Evolutionary conservation across 2,113 vertebrate species (phyloP).

Genomic region (Diphyllodes magnificus): DNA sequence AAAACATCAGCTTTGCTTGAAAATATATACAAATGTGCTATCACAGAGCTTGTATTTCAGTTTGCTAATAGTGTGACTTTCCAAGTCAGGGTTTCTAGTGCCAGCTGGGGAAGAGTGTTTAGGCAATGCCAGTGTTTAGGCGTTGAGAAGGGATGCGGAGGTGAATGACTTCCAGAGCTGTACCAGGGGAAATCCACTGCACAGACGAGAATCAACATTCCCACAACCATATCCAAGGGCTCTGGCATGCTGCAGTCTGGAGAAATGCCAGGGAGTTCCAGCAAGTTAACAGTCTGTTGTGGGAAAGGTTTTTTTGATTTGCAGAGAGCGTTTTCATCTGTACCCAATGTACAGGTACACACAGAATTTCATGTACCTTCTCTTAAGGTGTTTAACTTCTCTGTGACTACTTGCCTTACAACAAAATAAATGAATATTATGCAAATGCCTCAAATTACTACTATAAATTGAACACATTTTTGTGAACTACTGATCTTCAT

Average conservation of each 20-base stretch:
- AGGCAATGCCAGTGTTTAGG: background rate
- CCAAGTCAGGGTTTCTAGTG: background rate
- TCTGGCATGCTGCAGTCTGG: background rate
- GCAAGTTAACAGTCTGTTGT: background rate
- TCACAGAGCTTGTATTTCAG: background rate
- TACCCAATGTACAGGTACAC: background rate
- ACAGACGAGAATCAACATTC: background rate
- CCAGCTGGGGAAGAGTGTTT: background rate
- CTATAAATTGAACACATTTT: background rate
- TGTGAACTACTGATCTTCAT: background rate
- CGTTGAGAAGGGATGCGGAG: background rate
- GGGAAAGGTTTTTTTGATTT: background rate
- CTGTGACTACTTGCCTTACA: background rate
- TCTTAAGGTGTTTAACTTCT: background rate
- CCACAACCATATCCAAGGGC: background rate
- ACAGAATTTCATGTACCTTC: background rate
- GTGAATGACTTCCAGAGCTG: background rate
- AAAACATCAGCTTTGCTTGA: background rate
- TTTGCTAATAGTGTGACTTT: background rate
- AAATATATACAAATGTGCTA: background rate
- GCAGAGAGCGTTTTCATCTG: background rate
- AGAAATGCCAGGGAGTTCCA: background rate
- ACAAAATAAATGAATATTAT: background rate
- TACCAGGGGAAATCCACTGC: background rate
- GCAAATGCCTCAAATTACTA: background rate